Base-by-base conservation (phyloP, 2,797 vertebrate species). In the Halcyon badia region DNA sequence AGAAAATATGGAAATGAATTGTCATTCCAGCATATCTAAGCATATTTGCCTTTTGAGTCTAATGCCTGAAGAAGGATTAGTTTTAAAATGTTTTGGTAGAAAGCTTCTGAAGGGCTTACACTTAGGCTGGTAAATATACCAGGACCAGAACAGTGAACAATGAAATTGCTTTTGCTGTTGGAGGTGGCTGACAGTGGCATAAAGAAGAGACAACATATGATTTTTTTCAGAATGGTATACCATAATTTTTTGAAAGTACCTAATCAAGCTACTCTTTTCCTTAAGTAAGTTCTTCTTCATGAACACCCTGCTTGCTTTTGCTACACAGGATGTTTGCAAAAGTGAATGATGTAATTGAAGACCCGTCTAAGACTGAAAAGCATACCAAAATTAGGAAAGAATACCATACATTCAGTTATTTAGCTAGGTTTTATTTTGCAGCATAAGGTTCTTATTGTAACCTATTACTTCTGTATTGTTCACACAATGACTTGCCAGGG, bases 1-100 rank as follows among this genome's bases (percentile, higher is more conserved):
- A 83, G 42, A 83, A 95, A 85, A 83, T 49, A 44, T 24, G 49
- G 61, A 83, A 92, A 89, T 75, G 18, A 87, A 66, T 41, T 88
- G 73, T 71, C 21, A 68, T 56, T 57, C 52, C 42, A 51, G 28
- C 41, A 10, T 70, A 83, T 70, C 51, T 75, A 22, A 82, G 9
- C 10, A 3, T 76, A 56, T 80, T 48, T 94, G 31, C 15, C 28
- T 68, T 90, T 84, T 58, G 25, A 93, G 19, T 66, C 70, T 58
- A 83, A 64, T 85, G 39, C 25, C 64, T 75, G 31, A 52, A 69
- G 35, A 81, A 69, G 35, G 41, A 81, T 81, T 89, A 46, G 14
- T 61, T 89, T 87, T 57, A 25, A 57, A 46, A 52, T 19, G 54
- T 73, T 77, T 80, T n/a, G n/a, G 24, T 75, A 46, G 54, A 58